Conservation (phyloP, 2,113 vertebrate species). For the Axis porcinus region DNA sequence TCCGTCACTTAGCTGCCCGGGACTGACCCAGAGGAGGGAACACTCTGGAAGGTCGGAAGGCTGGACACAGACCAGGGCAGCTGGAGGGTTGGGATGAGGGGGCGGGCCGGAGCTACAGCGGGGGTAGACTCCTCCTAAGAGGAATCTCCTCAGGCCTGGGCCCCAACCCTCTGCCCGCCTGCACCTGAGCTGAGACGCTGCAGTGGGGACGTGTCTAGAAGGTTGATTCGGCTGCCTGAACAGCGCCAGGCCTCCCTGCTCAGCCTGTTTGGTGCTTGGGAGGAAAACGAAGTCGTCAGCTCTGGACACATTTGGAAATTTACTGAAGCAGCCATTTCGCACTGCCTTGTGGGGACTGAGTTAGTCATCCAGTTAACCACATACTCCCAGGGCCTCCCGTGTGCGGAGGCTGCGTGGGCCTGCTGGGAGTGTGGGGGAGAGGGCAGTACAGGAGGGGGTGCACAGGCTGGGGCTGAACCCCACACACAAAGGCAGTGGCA, state of each 20-base stretch:
- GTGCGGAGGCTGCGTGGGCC: background rate
- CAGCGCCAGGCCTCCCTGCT: background rate
- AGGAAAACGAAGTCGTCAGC: background rate
- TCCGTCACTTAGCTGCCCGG: fast-evolving
- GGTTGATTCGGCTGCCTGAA: background rate
- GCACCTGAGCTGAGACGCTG: fast-evolving
- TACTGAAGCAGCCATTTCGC: background rate
- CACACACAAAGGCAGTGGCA: background rate
- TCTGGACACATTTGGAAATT: background rate
- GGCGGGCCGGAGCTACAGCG: fast-evolving
- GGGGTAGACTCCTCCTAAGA: background rate
- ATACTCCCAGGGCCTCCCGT: background rate
- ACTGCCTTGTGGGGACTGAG: background rate
- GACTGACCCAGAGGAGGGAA: too few species aligned
- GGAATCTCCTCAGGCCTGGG: background rate
- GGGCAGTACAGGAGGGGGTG: background rate
- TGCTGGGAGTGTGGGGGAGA: background rate
- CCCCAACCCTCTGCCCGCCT: background rate
- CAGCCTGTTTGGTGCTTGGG: fast-evolving
- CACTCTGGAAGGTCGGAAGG: background rate
- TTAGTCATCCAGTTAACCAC: background rate
- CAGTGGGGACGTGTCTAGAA: background rate
- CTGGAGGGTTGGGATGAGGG: too few species aligned
- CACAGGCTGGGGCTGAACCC: background rate
- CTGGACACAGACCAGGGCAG: too few species aligned